Evolutionary conservation across 2,797 vertebrate species (phyloP).

Genomic region (Xiphophorus birchmanni): DNA sequence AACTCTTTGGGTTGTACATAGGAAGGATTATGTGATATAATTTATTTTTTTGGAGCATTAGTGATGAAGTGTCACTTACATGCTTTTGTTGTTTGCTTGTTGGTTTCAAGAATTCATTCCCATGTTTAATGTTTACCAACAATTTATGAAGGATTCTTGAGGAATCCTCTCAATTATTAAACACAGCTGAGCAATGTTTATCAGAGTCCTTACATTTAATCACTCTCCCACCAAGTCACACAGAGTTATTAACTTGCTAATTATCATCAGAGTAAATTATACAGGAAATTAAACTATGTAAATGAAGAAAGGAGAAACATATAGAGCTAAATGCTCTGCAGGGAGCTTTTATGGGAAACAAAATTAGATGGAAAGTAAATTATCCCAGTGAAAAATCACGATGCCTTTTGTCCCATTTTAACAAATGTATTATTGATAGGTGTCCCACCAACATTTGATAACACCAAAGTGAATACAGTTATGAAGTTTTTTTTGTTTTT

Average conservation of each 20-base stretch:
- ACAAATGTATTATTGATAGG: slow-evolving; percentile 10
- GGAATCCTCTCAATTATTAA: neutral
- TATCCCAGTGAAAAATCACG: slow-evolving; percentile 16
- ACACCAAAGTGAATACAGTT: slow-evolving; percentile 14
- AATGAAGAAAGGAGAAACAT: neutral
- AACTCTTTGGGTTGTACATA: neutral
- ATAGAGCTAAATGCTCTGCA: neutral
- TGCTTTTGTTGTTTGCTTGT: neutral
- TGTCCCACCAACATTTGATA: slow-evolving; percentile 30
- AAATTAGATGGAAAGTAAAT: slow-evolving; percentile 15
- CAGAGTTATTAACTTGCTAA: neutral
- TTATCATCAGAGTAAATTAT: slow-evolving; percentile 1
- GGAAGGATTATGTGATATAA: neutral
- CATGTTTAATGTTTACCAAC: neutral
- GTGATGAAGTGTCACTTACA: neutral
- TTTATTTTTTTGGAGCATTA: neutral
- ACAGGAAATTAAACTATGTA: neutral
- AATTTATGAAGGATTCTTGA: neutral
- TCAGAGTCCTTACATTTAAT: neutral
- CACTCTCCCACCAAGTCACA: neutral
- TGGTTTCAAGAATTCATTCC: neutral
- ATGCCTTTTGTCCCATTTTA: slow-evolving; percentile 32
- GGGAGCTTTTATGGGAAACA: slow-evolving; percentile 18
- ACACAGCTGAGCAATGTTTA: slow-evolving; percentile 1
- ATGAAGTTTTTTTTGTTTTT: slow-evolving; percentile 7